phyloP scores from a whole-genome alignment of 2,113 vertebrate species.

The Labeo rohita region DNA sequence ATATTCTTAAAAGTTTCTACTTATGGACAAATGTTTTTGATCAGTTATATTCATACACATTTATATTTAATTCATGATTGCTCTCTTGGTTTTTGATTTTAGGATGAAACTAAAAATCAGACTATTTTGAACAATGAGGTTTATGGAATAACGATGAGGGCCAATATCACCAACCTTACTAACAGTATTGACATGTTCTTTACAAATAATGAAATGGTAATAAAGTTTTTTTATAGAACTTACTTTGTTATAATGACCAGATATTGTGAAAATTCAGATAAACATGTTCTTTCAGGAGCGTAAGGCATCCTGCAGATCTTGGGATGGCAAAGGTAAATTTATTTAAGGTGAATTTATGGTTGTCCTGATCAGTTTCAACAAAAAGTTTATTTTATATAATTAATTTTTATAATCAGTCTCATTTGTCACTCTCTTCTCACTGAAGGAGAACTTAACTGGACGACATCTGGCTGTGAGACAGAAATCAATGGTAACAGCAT shows the following conservation, averaged over 20 bases:
- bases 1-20: too few species aligned
- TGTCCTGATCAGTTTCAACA: too few species aligned
- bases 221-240: not conserved
- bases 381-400: too few species aligned
- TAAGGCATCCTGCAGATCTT: not conserved
- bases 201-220: not conserved
- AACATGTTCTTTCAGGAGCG: not conserved
- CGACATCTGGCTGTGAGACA: slow-evolving; percentile 2
- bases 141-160: not conserved
- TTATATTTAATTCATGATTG: not conserved
- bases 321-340: too few species aligned
- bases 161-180: not conserved
- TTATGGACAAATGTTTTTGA: not conserved
- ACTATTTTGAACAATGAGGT: not conserved
- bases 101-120: not conserved
- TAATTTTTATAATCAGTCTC: too few species aligned
- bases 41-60: not conserved
- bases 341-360: too few species aligned
- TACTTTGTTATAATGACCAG: too few species aligned
- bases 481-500: slow-evolving; percentile 13
- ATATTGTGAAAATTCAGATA: not conserved
- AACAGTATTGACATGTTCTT: not conserved
- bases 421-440: too few species aligned
- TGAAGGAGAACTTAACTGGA: too few species aligned
- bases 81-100: not conserved